Percentiles rank a stretch among this genome's conserved stretches.
phyloP scores from a whole-genome alignment of 2,797 vertebrate species.

The Kryptopterus vitreolus region DNA sequence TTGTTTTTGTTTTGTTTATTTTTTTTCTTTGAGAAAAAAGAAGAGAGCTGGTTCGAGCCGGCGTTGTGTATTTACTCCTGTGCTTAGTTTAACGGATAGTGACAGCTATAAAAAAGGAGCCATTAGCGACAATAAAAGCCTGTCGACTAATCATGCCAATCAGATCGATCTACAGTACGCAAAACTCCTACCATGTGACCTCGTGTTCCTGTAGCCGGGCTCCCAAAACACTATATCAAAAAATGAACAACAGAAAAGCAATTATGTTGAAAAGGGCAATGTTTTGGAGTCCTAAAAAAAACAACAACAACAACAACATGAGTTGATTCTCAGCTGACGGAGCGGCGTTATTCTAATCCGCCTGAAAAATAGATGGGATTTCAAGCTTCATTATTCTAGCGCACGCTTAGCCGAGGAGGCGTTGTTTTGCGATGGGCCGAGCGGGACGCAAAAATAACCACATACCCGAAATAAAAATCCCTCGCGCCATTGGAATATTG shows the following conservation, averaged over 20 bases:
- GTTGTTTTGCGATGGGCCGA: not conserved
- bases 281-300: not conserved
- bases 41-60: constrained; percentile 20
- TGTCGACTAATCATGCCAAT: constrained; percentile 41
- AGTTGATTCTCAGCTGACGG: not conserved
- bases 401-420: not conserved
- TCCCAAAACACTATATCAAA: not conserved
- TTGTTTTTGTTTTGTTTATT: too few species aligned
- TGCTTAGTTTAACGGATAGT: constrained; percentile 48
- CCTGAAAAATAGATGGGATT: constrained; percentile 11
- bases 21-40: constrained; percentile 17
- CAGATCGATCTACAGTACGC: too few species aligned
- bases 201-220: not conserved
- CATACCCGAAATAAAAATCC: too few species aligned
- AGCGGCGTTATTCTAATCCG: constrained; percentile 3
- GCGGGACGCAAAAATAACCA: too few species aligned
- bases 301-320: too few species aligned
- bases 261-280: not conserved
- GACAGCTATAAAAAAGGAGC: constrained; percentile 57
- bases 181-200: too few species aligned
- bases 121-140: constrained; percentile 50
- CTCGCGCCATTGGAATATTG: too few species aligned
- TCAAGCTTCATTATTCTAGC: not conserved
- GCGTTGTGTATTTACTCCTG: constrained; percentile 42
- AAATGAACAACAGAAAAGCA: not conserved